phyloP scores from a whole-genome alignment of 2,888 invertebrate genomes.

The Pogonocherus hispidulus region DNA sequence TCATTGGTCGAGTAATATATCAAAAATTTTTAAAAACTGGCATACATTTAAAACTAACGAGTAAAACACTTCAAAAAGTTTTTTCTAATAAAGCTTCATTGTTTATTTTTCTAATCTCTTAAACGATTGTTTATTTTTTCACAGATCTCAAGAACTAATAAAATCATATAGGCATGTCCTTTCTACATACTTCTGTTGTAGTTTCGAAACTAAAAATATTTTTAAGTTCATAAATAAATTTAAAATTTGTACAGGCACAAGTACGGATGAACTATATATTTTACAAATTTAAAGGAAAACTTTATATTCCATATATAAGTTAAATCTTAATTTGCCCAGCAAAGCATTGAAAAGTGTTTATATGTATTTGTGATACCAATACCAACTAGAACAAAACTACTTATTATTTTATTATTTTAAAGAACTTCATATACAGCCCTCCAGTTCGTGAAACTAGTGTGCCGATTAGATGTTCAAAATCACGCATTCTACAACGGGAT shows the following conservation, averaged over 20 bases:
- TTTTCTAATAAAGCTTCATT: slow-evolving; percentile 38
- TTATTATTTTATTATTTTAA: too few species aligned
- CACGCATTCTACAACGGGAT: too few species aligned
- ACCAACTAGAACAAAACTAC: background rate
- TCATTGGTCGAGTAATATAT: slow-evolving; percentile 66
- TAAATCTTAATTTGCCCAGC: too few species aligned
- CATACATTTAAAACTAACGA: background rate
- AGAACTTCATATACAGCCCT: too few species aligned
- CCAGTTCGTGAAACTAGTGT: too few species aligned
- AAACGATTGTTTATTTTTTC: slow-evolving; percentile 37
- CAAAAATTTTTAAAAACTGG: slow-evolving; percentile 68
- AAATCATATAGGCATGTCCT: slow-evolving; percentile 5
- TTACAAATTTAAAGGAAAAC: too few species aligned
- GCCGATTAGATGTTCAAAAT: too few species aligned
- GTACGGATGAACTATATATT: too few species aligned
- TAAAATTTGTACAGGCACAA: background rate
- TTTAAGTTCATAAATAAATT: background rate
- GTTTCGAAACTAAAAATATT: background rate
- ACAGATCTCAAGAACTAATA: slow-evolving; percentile 27
- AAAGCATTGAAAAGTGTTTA: too few species aligned
- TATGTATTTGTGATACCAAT: background rate
- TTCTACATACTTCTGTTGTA: background rate
- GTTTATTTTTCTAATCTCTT: slow-evolving; percentile 44
- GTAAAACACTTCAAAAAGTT: slow-evolving; percentile 40
- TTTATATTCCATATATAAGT: too few species aligned